Evolutionary conservation across 1,140 invertebrate species (phyloP).

Genomic region (Drosophila serrata): DNA sequence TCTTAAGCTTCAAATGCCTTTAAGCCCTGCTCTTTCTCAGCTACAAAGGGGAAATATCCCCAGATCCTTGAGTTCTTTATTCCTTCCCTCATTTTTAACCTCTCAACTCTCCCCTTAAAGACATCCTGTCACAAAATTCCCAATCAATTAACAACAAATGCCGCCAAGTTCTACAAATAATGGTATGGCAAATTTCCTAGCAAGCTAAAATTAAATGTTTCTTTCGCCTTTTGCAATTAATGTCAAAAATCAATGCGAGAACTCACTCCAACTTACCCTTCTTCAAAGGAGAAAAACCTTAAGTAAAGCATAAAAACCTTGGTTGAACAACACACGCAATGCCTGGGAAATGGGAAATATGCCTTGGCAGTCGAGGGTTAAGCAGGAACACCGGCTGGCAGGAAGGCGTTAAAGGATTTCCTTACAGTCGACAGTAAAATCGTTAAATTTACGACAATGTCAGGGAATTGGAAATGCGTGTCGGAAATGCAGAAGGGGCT

Average conservation of each 20-base stretch:
- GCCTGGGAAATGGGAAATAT: constrained; percentile 15
- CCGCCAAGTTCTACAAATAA: constrained; percentile 33
- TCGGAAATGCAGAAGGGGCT: constrained; percentile 27
- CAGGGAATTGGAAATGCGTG: constrained; percentile 50
- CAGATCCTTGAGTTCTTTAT: constrained; percentile 31
- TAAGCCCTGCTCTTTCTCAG: not conserved
- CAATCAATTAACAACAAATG: constrained; percentile 47
- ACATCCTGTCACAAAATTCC: constrained; percentile 9
- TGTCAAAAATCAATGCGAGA: constrained; percentile 69
- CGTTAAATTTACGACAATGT: constrained; percentile 75
- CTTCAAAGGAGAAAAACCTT: constrained; percentile 7
- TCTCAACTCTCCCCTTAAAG: not conserved
- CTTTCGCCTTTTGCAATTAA: constrained; percentile 50
- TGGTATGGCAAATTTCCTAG: constrained; percentile 43
- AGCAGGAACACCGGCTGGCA: not conserved
- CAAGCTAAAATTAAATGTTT: constrained; percentile 34
- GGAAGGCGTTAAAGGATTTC: constrained; percentile 62
- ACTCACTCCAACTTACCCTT: not conserved
- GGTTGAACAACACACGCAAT: constrained; percentile 47
- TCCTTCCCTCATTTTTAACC: constrained; percentile 28
- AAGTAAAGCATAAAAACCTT: constrained; percentile 47
- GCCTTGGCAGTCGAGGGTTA: constrained; percentile 6
- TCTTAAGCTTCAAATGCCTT: not conserved
- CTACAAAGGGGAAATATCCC: not conserved
- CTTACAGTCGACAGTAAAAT: constrained; percentile 70